Evolutionary conservation across 2,797 vertebrate genomes (phyloP).

Genomic region (Nyctibius grandis): DNA sequence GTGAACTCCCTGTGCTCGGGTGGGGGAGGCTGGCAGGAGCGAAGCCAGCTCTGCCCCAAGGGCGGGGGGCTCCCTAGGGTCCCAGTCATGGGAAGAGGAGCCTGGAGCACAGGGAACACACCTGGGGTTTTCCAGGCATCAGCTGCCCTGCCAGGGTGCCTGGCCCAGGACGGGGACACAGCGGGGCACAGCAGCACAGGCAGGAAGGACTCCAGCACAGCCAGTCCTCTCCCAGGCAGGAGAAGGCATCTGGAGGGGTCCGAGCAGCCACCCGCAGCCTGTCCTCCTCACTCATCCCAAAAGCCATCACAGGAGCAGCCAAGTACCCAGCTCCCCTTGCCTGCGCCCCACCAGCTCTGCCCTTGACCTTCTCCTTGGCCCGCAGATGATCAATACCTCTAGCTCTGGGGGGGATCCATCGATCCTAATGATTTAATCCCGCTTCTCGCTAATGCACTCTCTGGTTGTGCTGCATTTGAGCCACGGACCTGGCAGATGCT

Average conservation of each 20-base stretch:
- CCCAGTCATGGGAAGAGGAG: neutral
- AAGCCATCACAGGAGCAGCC: neutral
- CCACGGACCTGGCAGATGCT: neutral
- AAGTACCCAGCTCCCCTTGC: neutral
- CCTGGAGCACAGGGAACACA: neutral
- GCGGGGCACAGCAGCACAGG: fast-evolving
- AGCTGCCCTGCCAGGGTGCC: neutral
- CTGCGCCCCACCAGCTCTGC: neutral
- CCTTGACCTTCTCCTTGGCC: slow-evolving; percentile 29
- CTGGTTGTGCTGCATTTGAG: neutral
- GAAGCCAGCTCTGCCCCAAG: neutral
- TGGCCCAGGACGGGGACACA: neutral
- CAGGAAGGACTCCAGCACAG: neutral
- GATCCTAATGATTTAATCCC: neutral
- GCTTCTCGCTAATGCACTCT: neutral
- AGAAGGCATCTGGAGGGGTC: neutral
- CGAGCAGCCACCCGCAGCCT: fast-evolving
- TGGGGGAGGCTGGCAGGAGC: neutral
- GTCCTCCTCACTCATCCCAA: neutral
- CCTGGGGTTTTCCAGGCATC: neutral
- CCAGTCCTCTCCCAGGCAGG: neutral
- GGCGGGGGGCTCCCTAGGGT: neutral
- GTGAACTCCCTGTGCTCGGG: neutral
- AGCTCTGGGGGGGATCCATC: neutral
- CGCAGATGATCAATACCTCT: neutral